Evolutionary conservation across 2,113 vertebrate genomes (phyloP), one percentile per base, ranked within the genome.

Genomic region (Siphamia tubifer): DNA sequence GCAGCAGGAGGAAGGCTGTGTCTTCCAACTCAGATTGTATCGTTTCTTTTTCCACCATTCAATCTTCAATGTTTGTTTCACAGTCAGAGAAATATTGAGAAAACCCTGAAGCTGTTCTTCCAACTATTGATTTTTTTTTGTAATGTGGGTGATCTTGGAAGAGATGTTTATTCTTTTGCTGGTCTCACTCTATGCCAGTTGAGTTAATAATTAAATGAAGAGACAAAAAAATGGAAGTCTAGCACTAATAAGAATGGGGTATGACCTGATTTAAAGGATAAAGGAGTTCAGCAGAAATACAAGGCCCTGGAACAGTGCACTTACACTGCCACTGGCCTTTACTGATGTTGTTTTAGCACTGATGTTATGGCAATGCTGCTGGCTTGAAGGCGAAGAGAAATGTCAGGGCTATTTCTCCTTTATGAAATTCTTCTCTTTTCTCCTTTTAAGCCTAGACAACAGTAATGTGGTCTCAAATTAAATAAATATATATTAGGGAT

Each of bases 111-210:
- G 49, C 34, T 62, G 10, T 1, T 67, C 25, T 31, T 62, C n/a
- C 17, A 62, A 23, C 30, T 44, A 67, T 40, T 61, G 68, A 72
- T 72, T 68, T 44, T 27, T 56, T 39, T n/a, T n/a, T n/a, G 27
- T 42, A 45, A 68, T 56, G 49, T 24, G 55, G 56, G 28, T 39
- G 45, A 36, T 62, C 35, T 24, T 47, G 44, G 11, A 47, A 17
- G 21, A 34, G 4, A 24, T 4, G 4, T 30, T 61, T 20, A 24
- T 27, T 32, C 21, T 42, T 24, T 31, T 45, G 12, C 11, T 38
- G 45, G 16, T 17, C 9, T 15, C 16, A 44, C 31, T 49, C 20
- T 44, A 30, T 11, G 31, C n/a, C 52, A 8, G 5, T 31, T 34
- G 19, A 40, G 48, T 35, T 19, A 10, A 27, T 3, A 24, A 54